These are phyloP conservation scores for Unio pictorum DNA, from an alignment of 2,888 invertebrate genomes.

Conservation along the genomic window DNA sequence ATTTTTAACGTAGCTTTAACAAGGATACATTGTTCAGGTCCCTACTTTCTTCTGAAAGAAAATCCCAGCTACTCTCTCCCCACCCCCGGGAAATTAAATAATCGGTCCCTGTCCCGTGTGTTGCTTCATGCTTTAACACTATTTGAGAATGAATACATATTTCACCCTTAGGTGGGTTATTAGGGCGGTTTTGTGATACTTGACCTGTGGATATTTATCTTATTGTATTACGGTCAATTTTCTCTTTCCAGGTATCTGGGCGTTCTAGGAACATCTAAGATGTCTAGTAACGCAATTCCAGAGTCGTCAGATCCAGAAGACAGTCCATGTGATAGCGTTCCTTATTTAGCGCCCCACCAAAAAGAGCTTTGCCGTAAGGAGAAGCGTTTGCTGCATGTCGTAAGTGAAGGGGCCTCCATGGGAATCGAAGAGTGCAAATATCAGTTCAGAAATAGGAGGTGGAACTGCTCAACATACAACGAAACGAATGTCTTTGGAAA, in stretches of 20 bases:
- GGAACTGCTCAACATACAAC: conserved; percentile 90
- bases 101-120: too few relatives aligned
- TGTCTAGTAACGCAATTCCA: conserved; percentile 73
- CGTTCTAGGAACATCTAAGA: conserved; percentile 69
- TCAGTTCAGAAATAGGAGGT: conserved; percentile 88
- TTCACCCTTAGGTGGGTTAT: too few relatives aligned
- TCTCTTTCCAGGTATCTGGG: conserved; percentile 73
- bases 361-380: conserved; percentile 81
- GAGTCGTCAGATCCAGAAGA: conserved; percentile 71
- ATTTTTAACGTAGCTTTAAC: too few relatives aligned
- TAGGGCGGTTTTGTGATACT: too few relatives aligned
- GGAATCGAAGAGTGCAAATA: conserved; percentile 91
- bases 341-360: conserved; percentile 82
- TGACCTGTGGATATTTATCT: too few relatives aligned
- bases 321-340: conserved; percentile 78
- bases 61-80: too few relatives aligned
- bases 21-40: too few relatives aligned
- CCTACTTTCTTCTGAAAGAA: too few relatives aligned
- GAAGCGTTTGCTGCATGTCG: conserved; percentile 80
- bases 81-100: too few relatives aligned
- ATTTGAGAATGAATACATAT: too few relatives aligned
- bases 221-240: too few relatives aligned
- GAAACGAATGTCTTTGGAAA: conserved; percentile 88
- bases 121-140: too few relatives aligned
- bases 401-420: conserved; percentile 82